Conservation (phyloP, 2,888 invertebrate species). For the Drosophila maculinotata region DNA sequence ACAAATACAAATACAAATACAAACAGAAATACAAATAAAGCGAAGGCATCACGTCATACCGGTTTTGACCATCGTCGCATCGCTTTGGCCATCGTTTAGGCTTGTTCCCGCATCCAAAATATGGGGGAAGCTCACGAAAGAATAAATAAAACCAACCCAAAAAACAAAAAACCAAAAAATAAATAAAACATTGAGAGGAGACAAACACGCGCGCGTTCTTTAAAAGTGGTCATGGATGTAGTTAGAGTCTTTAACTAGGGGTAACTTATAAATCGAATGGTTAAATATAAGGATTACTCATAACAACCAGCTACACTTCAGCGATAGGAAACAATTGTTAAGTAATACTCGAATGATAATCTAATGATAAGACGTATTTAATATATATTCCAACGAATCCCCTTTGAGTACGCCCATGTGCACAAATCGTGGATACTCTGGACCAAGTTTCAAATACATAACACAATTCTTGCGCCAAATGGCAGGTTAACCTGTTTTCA, state of each 20-base stretch:
- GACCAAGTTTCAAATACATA: slow-evolving; percentile 34
- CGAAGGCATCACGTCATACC: slow-evolving; percentile 72
- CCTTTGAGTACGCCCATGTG: slow-evolving; percentile 7
- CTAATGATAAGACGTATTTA: too few relatives aligned
- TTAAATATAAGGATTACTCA: too few relatives aligned
- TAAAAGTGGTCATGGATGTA: slow-evolving; percentile 6
- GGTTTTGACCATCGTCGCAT: slow-evolving; percentile 62
- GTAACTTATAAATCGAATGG: too few relatives aligned
- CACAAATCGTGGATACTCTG: slow-evolving; percentile 3
- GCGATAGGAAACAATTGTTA: too few relatives aligned
- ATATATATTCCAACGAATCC: too few relatives aligned
- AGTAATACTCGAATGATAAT: too few relatives aligned
- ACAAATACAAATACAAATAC: slow-evolving; percentile 21
- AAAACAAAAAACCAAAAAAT: slow-evolving; percentile 12
- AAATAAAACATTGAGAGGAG: slow-evolving; percentile 52
- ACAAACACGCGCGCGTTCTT: slow-evolving; percentile 64
- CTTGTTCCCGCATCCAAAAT: slow-evolving; percentile 50
- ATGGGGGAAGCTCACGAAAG: slow-evolving; percentile 73
- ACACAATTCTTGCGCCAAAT: slow-evolving; percentile 56
- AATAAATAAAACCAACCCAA: slow-evolving; percentile 39
- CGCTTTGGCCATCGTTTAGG: slow-evolving; percentile 41
- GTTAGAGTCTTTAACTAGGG: background rate
- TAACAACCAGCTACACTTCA: too few relatives aligned
- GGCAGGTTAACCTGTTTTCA: slow-evolving; percentile 52
- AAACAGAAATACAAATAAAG: slow-evolving; percentile 24